These are phyloP conservation scores for Sclerodermus sp. DNA, from an alignment of 2,888 invertebrate genomes.

Conservation along the genomic window DNA sequence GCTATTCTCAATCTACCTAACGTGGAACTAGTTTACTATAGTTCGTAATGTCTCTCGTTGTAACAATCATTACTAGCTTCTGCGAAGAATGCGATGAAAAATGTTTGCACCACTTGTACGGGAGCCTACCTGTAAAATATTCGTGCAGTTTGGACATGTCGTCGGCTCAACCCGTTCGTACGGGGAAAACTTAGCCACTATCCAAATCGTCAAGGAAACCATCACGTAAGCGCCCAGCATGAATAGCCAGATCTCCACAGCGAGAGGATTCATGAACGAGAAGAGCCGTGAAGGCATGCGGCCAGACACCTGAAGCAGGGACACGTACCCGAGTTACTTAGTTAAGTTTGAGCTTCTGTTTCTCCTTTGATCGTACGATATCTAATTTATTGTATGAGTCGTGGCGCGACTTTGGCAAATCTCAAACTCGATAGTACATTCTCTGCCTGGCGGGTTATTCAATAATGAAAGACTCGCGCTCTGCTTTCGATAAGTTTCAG, in stretches of 20 bases:
- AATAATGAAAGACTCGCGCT: too few species aligned
- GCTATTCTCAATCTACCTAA: slow-evolving; percentile 9
- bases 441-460: too few species aligned
- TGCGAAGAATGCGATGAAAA: too few species aligned
- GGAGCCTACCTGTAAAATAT: slow-evolving; percentile 55
- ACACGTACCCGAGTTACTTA: slow-evolving; percentile 5
- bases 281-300: slow-evolving; percentile 73
- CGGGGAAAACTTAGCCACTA: slow-evolving; percentile 82
- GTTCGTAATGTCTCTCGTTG: too few species aligned
- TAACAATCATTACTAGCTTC: too few species aligned
- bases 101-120: slow-evolving; percentile 37
- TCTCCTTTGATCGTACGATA: not conserved
- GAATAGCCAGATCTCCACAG: slow-evolving; percentile 82
- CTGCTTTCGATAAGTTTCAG: too few species aligned
- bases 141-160: slow-evolving; percentile 63
- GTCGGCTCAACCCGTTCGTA: slow-evolving; percentile 75
- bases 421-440: too few species aligned
- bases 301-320: slow-evolving; percentile 61
- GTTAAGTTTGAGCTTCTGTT: not conserved
- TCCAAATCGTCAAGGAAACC: slow-evolving; percentile 79
- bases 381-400: not conserved
- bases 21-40: too few species aligned
- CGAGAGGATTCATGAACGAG: slow-evolving; percentile 83
- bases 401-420: too few species aligned
- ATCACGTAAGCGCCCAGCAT: slow-evolving; percentile 78